Evolutionary conservation across 1,140 invertebrate species (phyloP).

Genomic region (Gyrodactylus bullatarudis): DNA sequence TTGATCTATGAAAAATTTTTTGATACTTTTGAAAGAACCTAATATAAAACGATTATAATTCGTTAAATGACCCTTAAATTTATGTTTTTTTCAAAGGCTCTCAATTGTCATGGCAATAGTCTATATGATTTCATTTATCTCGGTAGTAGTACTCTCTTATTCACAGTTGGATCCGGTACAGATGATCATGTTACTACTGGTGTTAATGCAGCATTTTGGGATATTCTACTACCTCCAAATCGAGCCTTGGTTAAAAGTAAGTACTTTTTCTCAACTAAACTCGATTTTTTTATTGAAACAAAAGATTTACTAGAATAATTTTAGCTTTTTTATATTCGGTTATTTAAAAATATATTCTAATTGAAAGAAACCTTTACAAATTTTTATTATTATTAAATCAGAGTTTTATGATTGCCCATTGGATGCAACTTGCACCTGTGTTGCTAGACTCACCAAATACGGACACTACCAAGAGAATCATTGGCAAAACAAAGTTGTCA

Average conservation of each 20-base stretch:
- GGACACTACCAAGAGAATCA: neutral
- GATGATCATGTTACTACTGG: neutral
- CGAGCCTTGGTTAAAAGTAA: neutral
- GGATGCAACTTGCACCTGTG: neutral
- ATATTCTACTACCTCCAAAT: neutral
- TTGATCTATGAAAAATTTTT: too few species aligned
- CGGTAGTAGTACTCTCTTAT: neutral
- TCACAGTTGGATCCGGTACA: neutral
- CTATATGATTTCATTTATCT: neutral
- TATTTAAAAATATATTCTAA: too few species aligned
- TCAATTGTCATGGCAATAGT: neutral
- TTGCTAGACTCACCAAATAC: neutral
- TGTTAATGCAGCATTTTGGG: neutral
- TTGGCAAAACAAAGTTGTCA: neutral
- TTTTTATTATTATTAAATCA: neutral
- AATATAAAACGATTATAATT: too few species aligned
- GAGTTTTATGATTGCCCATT: neutral
- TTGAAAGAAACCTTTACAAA: neutral
- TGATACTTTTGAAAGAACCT: too few species aligned
- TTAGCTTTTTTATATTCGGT: too few species aligned
- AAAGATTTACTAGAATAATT: too few species aligned
- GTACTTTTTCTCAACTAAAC: too few species aligned
- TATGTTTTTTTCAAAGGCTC: neutral
- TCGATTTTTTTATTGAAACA: too few species aligned
- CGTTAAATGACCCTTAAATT: too few species aligned